Evolutionary conservation across 2,888 invertebrate species (phyloP).

Genomic region (Acanthosepion lycidas): DNA sequence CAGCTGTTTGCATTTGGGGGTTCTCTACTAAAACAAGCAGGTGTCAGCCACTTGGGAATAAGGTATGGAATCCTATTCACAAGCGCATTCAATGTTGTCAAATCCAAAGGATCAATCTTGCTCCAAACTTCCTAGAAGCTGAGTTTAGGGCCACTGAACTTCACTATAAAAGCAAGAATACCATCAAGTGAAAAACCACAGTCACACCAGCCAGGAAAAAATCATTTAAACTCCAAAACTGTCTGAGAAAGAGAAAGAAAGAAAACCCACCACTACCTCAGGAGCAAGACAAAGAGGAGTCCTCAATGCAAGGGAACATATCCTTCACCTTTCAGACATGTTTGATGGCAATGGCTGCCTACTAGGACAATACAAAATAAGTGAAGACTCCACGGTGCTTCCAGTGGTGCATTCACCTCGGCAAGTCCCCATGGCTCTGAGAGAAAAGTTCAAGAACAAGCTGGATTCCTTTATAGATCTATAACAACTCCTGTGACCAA

Average conservation of each 20-base stretch:
- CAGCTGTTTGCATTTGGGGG: background rate
- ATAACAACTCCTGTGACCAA: constrained; percentile 24
- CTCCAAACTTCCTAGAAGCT: background rate
- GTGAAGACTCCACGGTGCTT: background rate
- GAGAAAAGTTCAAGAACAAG: background rate
- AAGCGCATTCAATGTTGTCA: too few species aligned
- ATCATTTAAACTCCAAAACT: too few species aligned
- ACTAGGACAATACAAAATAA: background rate
- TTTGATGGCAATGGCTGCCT: too few species aligned
- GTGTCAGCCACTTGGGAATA: background rate
- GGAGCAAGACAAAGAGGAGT: too few species aligned
- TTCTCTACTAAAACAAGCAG: background rate
- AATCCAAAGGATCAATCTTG: background rate
- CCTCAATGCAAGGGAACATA: too few species aligned
- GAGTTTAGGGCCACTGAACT: background rate
- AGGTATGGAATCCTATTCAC: background rate
- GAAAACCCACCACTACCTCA: too few species aligned
- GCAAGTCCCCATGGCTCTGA: background rate
- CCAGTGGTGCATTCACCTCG: background rate
- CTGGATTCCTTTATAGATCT: background rate
- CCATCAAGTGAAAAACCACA: too few species aligned
- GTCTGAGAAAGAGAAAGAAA: too few species aligned
- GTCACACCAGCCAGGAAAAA: too few species aligned
- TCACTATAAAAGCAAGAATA: too few species aligned
- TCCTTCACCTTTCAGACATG: too few species aligned